Conservation (phyloP, 2,797 vertebrate genomes). For the Darevskia nairensis region DNA sequence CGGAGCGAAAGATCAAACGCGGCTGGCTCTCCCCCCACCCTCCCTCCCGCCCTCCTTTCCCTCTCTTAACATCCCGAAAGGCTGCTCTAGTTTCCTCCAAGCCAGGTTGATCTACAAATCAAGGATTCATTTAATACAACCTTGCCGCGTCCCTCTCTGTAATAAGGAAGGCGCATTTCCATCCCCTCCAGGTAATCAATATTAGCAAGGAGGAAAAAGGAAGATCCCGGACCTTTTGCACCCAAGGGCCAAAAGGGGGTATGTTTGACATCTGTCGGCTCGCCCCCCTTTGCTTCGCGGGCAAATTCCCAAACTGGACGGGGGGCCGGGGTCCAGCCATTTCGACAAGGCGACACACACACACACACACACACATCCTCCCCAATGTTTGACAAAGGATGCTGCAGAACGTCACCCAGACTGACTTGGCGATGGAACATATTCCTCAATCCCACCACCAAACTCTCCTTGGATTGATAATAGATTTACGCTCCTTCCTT, state of each 20-base stretch:
- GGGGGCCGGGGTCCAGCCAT: no score
- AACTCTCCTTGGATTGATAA: no score
- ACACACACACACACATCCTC: no score
- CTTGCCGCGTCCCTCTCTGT: not conserved
- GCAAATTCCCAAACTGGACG: not conserved
- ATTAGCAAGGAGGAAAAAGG: no score
- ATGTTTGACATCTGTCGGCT: not conserved
- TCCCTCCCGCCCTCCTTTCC: not conserved
- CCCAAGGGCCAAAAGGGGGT: not conserved
- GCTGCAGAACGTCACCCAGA: no score
- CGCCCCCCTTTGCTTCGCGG: no score
- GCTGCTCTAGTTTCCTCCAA: not conserved
- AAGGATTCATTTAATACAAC: not conserved
- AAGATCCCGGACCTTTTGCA: no score
- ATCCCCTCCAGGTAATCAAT: not conserved
- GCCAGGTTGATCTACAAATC: not conserved
- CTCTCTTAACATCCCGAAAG: not conserved
- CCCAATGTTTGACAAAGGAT: no score
- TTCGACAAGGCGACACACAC: no score
- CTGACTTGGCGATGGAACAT: no score
- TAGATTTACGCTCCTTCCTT: no score
- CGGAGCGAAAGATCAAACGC: not conserved
- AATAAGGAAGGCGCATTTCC: not conserved
- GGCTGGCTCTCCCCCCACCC: fast-evolving
- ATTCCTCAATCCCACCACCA: no score